Conservation (phyloP, 1,140 invertebrate genomes). For the Trachymyrmex septentrionalis region DNA sequence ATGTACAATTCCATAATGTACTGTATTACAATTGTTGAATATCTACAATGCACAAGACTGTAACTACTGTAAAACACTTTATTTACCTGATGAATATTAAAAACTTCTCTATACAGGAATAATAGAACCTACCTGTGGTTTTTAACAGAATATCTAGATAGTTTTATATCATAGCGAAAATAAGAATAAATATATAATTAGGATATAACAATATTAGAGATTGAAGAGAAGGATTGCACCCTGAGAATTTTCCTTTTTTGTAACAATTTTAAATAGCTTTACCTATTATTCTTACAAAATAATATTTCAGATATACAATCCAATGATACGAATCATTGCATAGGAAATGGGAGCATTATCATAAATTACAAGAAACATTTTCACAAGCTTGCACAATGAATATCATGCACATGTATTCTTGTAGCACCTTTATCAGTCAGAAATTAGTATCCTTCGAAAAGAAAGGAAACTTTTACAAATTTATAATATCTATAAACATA, state of each 20-base stretch:
- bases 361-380: conserved; percentile 59
- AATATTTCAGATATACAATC: conserved; percentile 54
- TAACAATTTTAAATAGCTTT: conserved; percentile 59
- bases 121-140: conserved; percentile 45
- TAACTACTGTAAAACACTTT: conserved; percentile 60
- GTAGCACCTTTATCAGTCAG: conserved; percentile 60
- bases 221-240: conserved; percentile 47
- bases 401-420: conserved; percentile 54
- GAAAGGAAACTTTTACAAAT: conserved; percentile 53
- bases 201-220: conserved; percentile 39
- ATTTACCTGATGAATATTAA: conserved; percentile 40
- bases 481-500: conserved; percentile 60
- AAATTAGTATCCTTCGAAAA: conserved; percentile 33
- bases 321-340: conserved; percentile 53
- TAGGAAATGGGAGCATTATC: conserved; percentile 43
- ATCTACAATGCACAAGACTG: conserved; percentile 59
- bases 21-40: conserved; percentile 50
- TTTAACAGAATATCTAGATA: conserved; percentile 48
- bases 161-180: conserved; percentile 18
- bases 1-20: conserved; percentile 46
- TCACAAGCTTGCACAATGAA: conserved; percentile 36
- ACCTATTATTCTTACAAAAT: conserved; percentile 43
- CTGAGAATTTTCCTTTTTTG: conserved; percentile 52
- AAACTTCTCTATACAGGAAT: conserved; percentile 37
- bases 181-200: conserved; percentile 52